Base-by-base conservation (phyloP, 92 coral and sea anemone species). In the Porites divaricata region DNA sequence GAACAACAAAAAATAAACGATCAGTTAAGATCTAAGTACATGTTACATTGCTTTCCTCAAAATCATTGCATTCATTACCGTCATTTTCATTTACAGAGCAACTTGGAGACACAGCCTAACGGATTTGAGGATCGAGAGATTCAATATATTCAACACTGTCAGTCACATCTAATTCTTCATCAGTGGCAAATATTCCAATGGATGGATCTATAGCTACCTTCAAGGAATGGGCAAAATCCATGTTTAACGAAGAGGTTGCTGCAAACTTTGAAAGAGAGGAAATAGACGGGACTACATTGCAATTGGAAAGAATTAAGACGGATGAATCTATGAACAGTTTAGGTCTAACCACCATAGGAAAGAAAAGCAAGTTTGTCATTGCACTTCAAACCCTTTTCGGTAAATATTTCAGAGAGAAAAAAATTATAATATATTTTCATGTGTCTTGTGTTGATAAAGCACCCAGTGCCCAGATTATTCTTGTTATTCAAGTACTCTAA, bases 291-390 rank as follows among this genome's bases (percentile, higher is more conserved):
- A 67, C 67, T 8, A 63, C 86, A 45, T 63, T 80, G 21, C 70
- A 68, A 72, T 70, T 80, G 9, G 90, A 86, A 41, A 54, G 77
- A 65, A 78, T 71, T 70, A 25, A 70, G 22, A 79, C 28, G 26
- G 90, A 78, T 28, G 75, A 86, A 63, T 61, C 76, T 70, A 72
- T 79, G 86, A 75, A 86, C 52, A 52, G 59, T 58, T 45, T 86
- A 54, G 90, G 90, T 14, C 59, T 86, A 8, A 79, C 45, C 13
- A 86, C 81, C 2, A 72, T 86, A 62, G 90, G 90, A 23, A 80
- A 72, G 52, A 79, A 63, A 51, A 71, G 70, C 59, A 79, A 73
- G 62, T 86, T 86, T 81, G 68, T 16, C 25, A 49, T 48, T 28
- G 75, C 63, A n/a, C 65, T 77, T 1, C 14, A n/a, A 48, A 63